Conservation (phyloP, 2,797 vertebrate species). For the Cirrhinus mrigala region DNA sequence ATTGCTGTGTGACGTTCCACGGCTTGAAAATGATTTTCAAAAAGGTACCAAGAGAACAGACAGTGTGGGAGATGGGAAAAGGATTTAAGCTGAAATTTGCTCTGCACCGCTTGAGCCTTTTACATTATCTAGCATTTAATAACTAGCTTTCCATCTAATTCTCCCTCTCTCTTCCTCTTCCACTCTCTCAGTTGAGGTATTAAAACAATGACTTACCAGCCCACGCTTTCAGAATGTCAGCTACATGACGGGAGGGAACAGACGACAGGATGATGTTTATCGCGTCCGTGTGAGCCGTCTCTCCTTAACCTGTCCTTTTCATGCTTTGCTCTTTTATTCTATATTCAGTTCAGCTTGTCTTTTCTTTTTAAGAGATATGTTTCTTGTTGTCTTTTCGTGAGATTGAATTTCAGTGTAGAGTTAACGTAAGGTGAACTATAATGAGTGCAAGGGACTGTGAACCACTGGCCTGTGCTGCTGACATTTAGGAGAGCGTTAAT, state of each 20-base stretch:
- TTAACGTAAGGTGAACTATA: slow-evolving; percentile 31
- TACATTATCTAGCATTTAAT: slow-evolving; percentile 40
- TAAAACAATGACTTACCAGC: slow-evolving; percentile 57
- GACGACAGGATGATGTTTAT: slow-evolving; percentile 40
- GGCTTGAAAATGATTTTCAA: slow-evolving; percentile 9
- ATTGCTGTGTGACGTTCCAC: slow-evolving; percentile 10
- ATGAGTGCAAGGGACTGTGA: slow-evolving; percentile 33
- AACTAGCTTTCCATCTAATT: slow-evolving; percentile 45
- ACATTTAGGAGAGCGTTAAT: slow-evolving; percentile 52
- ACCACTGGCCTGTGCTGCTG: slow-evolving; percentile 38
- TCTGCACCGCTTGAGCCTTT: slow-evolving; percentile 33
- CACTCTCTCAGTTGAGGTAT: slow-evolving; percentile 32
- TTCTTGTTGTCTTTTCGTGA: slow-evolving; percentile 7
- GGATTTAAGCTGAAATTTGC: slow-evolving; percentile 31
- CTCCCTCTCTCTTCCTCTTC: slow-evolving; percentile 35
- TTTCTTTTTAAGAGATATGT: slow-evolving; percentile 16
- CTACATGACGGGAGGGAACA: slow-evolving; percentile 36
- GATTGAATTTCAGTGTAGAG: slow-evolving; percentile 13
- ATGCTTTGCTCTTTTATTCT: neutral
- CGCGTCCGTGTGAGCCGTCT: slow-evolving; percentile 2
- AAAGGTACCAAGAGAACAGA: slow-evolving; percentile 27
- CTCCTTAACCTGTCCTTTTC: slow-evolving; percentile 15
- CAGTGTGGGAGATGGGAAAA: slow-evolving; percentile 16
- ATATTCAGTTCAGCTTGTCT: neutral
- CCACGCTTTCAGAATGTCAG: slow-evolving; percentile 58